A percentile compares a stretch with the other conserved stretches of the same genome.
Evolutionary conservation across 2,797 vertebrate genomes (phyloP).

Genomic region (Moxostoma hubbsi): DNA sequence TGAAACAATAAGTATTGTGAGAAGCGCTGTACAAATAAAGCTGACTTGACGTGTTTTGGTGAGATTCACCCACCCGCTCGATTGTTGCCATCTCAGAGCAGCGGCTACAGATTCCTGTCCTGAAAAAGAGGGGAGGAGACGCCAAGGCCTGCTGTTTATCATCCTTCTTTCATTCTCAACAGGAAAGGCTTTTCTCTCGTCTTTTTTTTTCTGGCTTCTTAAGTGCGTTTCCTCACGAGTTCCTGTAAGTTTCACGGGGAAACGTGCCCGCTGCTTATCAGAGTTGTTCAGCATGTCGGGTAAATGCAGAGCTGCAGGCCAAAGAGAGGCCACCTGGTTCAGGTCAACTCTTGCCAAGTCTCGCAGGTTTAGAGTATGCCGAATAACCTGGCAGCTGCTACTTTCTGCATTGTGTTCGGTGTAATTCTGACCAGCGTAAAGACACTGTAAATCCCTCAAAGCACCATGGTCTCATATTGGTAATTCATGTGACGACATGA

Average conservation of each 20-base stretch:
- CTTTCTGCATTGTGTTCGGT: slow-evolving; percentile 36
- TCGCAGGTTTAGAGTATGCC: slow-evolving; percentile 35
- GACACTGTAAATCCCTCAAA: slow-evolving; percentile 29
- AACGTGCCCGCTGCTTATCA: slow-evolving; percentile 66
- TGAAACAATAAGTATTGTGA: no score
- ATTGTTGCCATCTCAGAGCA: slow-evolving; percentile 2
- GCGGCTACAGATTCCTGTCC: slow-evolving; percentile 21
- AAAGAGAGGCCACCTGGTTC: slow-evolving; percentile 60
- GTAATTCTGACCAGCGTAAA: slow-evolving; percentile 7
- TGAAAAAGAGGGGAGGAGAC: slow-evolving; percentile 27
- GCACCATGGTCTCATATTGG: slow-evolving; percentile 27
- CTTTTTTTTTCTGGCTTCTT: slow-evolving; percentile 52
- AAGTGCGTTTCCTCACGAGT: slow-evolving; percentile 65
- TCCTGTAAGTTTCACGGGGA: slow-evolving; percentile 62
- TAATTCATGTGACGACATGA: slow-evolving; percentile 27
- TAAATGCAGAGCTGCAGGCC: slow-evolving; percentile 53
- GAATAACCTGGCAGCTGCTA: slow-evolving; percentile 29
- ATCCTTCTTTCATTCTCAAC: slow-evolving; percentile 48
- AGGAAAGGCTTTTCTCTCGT: slow-evolving; percentile 51
- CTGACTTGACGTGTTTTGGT: neutral
- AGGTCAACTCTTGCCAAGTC: slow-evolving; percentile 52
- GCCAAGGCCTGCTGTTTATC: slow-evolving; percentile 53
- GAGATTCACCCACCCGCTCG: neutral
- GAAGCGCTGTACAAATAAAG: no score
- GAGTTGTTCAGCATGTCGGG: slow-evolving; percentile 52